These are phyloP conservation scores for Steinernema hermaphroditum DNA, from an alignment of 2,888 invertebrate genomes.

Conservation along the genomic window DNA sequence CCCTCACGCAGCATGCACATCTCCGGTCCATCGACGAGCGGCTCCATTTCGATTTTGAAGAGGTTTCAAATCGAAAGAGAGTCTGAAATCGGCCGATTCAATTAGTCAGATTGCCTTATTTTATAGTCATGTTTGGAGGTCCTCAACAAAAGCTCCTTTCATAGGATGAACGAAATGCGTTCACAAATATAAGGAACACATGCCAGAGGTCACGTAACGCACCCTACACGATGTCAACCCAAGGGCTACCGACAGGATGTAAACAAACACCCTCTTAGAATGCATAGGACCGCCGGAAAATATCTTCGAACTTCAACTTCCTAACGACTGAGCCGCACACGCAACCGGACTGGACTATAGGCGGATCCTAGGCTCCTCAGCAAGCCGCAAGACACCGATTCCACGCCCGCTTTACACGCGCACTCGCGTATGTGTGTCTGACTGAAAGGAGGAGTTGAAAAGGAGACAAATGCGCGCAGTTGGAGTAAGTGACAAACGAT, in stretches of 20 bases:
- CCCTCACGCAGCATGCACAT: neutral
- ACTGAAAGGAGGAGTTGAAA: neutral
- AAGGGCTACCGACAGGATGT: neutral
- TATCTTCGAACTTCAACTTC: neutral
- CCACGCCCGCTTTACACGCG: slow-evolving; percentile 14
- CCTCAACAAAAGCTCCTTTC: neutral
- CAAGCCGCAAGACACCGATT: neutral
- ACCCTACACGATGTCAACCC: neutral
- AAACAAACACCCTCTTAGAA: neutral
- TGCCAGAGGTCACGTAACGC: neutral
- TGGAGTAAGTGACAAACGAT: slow-evolving; percentile 9
- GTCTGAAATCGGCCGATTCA: neutral
- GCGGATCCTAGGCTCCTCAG: neutral
- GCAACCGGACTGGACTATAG: neutral
- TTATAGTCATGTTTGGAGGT: neutral
- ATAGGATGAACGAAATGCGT: no score
- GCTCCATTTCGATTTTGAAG: neutral
- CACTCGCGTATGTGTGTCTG: neutral
- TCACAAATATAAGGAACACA: no score
- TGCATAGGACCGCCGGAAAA: neutral
- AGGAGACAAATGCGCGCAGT: neutral
- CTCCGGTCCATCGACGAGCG: neutral
- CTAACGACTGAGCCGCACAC: neutral
- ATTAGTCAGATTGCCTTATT: neutral
- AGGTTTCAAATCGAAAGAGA: neutral